A percentile compares a stretch with the other conserved stretches of the same genome.
Conservation (phyloP, 2,888 invertebrate genomes). For the Polia nebulosa region DNA sequence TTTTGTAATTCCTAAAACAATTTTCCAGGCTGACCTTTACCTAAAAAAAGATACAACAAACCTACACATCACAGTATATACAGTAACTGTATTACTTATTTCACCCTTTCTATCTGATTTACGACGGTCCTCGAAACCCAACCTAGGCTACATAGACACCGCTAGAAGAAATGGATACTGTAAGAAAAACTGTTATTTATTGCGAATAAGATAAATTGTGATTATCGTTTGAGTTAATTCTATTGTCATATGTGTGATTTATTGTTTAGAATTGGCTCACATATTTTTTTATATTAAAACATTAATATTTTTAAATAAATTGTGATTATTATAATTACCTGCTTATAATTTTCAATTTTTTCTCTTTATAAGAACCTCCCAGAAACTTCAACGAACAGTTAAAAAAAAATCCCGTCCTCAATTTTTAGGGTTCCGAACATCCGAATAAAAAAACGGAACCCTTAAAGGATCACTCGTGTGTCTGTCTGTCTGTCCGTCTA, state of each 20-base stretch:
- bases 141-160: not conserved
- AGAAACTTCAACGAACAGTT: no score
- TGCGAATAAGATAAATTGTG: not conserved
- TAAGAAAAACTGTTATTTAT: slow-evolving; percentile 14
- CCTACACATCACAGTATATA: not conserved
- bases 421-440: no score
- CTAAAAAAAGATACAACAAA: not conserved
- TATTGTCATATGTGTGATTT: not conserved
- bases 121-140: slow-evolving; percentile 8
- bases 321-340: no score
- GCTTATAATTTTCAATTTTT: no score
- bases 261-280: no score
- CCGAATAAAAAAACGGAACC: no score
- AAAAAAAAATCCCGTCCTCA: no score
- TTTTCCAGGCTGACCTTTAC: not conserved
- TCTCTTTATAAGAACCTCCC: no score
- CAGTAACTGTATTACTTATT: slow-evolving; percentile 14
- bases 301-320: no score
- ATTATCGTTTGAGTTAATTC: not conserved
- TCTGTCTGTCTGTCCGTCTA: no score
- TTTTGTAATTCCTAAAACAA: not conserved
- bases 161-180: slow-evolving; percentile 15
- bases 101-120: slow-evolving; percentile 33
- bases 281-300: no score
- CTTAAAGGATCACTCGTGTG: no score